Base-by-base conservation (phyloP, 2,113 vertebrate genomes). In the Dendropsophus ebraccatus region DNA sequence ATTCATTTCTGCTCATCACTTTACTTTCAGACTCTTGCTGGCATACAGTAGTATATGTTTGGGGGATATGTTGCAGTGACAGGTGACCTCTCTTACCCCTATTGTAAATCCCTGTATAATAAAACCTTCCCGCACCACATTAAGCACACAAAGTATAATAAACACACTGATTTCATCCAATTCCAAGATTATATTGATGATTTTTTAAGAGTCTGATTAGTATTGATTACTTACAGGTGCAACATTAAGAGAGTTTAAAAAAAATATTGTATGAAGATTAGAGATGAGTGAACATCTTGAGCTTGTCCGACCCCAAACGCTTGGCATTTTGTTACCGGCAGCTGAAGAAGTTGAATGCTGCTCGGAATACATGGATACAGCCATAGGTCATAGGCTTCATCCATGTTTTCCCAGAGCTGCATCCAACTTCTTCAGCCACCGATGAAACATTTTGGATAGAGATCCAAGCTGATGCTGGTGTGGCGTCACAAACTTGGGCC, bases 181-280 rank as follows among this genome's bases (percentile, higher is more conserved):
- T 35, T 58, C n/a, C n/a, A n/a, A n/a, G 21, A 28, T 65, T 49
- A 81, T 17, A 19, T 25, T 62, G 41, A 41, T n/a, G 1, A 23
- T 47, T 67, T 67, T 16, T 9, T n/a, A n/a, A 30, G 14, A 65
- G 5, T 49, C 11, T 81, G 58, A 81, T 49, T 65, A 19, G 17
- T 67, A 21, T 2, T 81, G 58, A 81, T 49, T 65, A 47, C 28
- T 67, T 32, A 37, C 47, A 67, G 56, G 78, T 81, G 78, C 7
- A 6, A 81, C 14, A 37, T 14, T 17, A 65, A 8, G 25, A 19
- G 14, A 14, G 1, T 7, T 6, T 17, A 30, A 70, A 50, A 11
- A 8, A 41, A n/a, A n/a, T n/a, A n/a, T n/a, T n/a, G n/a, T n/a
- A n/a, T n/a, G n/a, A n/a, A n/a, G n/a, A n/a, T n/a, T n/a, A n/a